Percentiles rank a stretch among this genome's conserved stretches.
Evolutionary conservation across 2,888 invertebrate species (phyloP).

Genomic region (Drosophila mimica): DNA sequence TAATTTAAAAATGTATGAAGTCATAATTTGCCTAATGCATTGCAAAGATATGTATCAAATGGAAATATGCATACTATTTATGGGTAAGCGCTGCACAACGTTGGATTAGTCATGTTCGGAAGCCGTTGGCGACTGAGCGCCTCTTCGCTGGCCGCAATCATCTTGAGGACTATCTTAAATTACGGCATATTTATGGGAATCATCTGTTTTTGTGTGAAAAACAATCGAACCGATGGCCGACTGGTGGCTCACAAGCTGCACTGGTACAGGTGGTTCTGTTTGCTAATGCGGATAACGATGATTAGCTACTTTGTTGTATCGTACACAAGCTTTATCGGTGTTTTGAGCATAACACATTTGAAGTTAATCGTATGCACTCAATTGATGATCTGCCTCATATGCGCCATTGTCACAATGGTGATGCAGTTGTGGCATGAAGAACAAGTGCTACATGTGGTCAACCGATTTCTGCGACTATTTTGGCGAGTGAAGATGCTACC

Average conservation of each 20-base stretch:
- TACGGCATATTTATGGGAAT: conserved; percentile 60
- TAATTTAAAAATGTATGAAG: neutral
- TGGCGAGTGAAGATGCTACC: conserved; percentile 35
- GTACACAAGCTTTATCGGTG: neutral
- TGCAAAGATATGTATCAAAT: conserved; percentile 13
- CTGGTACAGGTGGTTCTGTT: conserved; percentile 45
- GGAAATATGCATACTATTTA: neutral
- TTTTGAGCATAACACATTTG: conserved; percentile 5
- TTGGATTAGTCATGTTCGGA: conserved; percentile 54
- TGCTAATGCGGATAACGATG: conserved; percentile 32
- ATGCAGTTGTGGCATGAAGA: conserved; percentile 49
- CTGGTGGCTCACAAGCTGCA: conserved; percentile 30
- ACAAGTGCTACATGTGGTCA: conserved; percentile 45
- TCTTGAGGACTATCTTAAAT: conserved; percentile 32
- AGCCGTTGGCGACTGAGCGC: conserved; percentile 28
- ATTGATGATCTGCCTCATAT: conserved; percentile 11
- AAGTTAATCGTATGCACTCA: conserved; percentile 28
- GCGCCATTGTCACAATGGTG: conserved; percentile 34
- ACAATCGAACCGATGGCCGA: conserved; percentile 12
- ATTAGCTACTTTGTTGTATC: neutral
- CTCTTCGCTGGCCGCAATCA: conserved; percentile 38
- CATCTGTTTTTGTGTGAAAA: conserved; percentile 43
- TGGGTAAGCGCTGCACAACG: neutral
- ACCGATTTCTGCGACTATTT: conserved; percentile 52
- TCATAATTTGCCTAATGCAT: conserved; percentile 36